Evolutionary conservation across 1,140 invertebrate genomes (phyloP), one percentile per base, ranked within the genome.

Genomic region (Protaetia brevitarsis): DNA sequence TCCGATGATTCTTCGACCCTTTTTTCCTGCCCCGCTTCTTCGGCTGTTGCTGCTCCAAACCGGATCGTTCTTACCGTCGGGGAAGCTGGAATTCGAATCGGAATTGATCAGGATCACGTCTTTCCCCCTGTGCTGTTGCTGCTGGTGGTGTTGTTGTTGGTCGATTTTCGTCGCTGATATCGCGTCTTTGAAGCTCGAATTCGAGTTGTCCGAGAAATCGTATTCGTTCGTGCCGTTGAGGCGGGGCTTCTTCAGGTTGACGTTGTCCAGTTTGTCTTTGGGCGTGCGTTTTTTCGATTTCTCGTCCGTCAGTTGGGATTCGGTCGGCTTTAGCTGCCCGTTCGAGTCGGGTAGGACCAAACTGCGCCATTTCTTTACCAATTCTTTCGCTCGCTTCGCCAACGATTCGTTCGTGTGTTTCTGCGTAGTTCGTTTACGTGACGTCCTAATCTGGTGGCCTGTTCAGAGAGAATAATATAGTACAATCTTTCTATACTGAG

Each of bases 311-410:
- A n/a, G n/a, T n/a, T n/a, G n/a, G n/a, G 62, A 23, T 28, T 58
- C 27, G 41, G 26, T 57, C 57, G 66, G 10, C 63, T 72, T n/a
- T n/a, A 76, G 37, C 59, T 77, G 76, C 6, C 75, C 77, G 66
- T 82, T 80, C 59, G 77, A 76, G 58, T 80, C 81, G 64, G 86
- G 87, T 72, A 89, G 79, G 69, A 93, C 83, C 80, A 93, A 86
- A 81, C 90, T 88, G 70, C 94, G 87, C 95, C 95, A 98, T 81
- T 88, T 86, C n/a, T n/a, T 92, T 29, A 98, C 87, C 75, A 97
- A 82, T 77, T 93, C 89, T 79, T 97, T 97, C 11, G 93, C 92
- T 69, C 95, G 85, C 72, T n/a, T 89, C 23, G 94, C 93, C 76
- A 98, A 82, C 36, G 86, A 84, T 72, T 93, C 88, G 79, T 92